These are phyloP conservation scores for Panorpa germanica DNA, from an alignment of 2,888 invertebrate genomes.

Conservation along the genomic window DNA sequence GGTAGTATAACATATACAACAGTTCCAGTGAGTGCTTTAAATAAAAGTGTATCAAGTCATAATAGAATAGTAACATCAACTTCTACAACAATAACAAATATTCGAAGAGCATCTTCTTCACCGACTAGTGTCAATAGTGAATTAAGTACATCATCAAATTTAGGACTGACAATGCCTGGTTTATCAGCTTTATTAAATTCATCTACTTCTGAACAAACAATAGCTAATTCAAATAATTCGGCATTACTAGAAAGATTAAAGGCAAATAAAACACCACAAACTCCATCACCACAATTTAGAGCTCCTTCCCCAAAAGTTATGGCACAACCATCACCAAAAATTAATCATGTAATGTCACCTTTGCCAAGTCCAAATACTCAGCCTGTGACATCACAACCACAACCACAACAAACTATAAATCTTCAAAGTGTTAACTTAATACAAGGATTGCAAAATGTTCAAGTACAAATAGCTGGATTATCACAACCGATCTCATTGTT, in stretches of 20 bases:
- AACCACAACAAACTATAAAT: conserved; percentile 29
- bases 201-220: conserved; percentile 16
- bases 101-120: too few relatives aligned
- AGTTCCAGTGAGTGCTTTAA: conserved; percentile 6
- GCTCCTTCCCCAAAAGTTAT: conserved; percentile 9
- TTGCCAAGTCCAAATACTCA: conserved; percentile 36
- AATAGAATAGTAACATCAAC: conserved; percentile 27
- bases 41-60: conserved; percentile 11
- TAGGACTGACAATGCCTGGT: conserved; percentile 35
- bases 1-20: too few relatives aligned
- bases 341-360: conserved; percentile 26
- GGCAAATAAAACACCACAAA: conserved; percentile 2
- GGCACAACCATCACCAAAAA: too few relatives aligned
- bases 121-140: conserved; percentile 22
- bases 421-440: conserved; percentile 56
- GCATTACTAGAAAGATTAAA: conserved; percentile 7
- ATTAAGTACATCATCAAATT: conserved; percentile 24
- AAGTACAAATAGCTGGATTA: conserved; percentile 64
- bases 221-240: conserved; percentile 5
- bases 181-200: conserved; percentile 34
- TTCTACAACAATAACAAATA: conserved; percentile 26
- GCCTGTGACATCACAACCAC: conserved; percentile 16
- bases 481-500: conserved; percentile 70
- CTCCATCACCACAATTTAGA: conserved; percentile 8
- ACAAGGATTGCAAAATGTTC: conserved; percentile 60